phyloP scores from a whole-genome alignment of 2,888 invertebrate species.

The Sylvicola fuscatus region DNA sequence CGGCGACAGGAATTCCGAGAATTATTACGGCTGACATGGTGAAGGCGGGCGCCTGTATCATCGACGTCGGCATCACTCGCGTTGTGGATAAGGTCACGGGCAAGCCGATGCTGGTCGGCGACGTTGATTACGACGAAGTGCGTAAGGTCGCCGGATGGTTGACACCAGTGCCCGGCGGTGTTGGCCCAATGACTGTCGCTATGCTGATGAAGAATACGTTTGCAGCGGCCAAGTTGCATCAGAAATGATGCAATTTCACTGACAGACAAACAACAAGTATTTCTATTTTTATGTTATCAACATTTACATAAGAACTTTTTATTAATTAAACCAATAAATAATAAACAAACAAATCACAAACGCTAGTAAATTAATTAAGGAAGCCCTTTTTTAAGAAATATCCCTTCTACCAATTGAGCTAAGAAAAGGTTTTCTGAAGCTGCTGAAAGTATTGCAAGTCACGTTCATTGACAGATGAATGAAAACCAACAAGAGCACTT shows the following conservation, averaged over 20 bases:
- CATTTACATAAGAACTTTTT: no score
- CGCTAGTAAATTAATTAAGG: no score
- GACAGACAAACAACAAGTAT: no score
- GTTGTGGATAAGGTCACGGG: conserved; percentile 39
- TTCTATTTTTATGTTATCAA: no score
- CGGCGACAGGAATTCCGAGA: conserved; percentile 42
- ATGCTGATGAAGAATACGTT: conserved; percentile 86
- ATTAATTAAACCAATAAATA: no score
- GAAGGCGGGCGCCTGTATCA: conserved; percentile 70
- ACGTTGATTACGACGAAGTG: conserved; percentile 72
- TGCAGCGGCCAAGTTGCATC: conserved; percentile 35
- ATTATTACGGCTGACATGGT: conserved; percentile 67
- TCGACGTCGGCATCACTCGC: conserved; percentile 74
- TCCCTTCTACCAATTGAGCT: conserved; percentile 1
- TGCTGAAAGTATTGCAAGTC: conserved; percentile 40
- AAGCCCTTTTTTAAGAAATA: no score
- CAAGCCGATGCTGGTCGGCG: conserved; percentile 59
- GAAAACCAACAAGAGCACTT: conserved; percentile 36
- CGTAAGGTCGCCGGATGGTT: conserved; percentile 61
- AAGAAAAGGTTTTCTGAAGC: conserved; percentile 6
- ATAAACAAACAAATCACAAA: no score
- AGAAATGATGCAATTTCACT: no score
- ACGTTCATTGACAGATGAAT: conserved; percentile 46
- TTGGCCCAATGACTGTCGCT: conserved; percentile 86
- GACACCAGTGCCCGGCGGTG: conserved; percentile 83